Evolutionary conservation across 2,797 vertebrate species (phyloP).

Genomic region (Hemibagrus guttatus): DNA sequence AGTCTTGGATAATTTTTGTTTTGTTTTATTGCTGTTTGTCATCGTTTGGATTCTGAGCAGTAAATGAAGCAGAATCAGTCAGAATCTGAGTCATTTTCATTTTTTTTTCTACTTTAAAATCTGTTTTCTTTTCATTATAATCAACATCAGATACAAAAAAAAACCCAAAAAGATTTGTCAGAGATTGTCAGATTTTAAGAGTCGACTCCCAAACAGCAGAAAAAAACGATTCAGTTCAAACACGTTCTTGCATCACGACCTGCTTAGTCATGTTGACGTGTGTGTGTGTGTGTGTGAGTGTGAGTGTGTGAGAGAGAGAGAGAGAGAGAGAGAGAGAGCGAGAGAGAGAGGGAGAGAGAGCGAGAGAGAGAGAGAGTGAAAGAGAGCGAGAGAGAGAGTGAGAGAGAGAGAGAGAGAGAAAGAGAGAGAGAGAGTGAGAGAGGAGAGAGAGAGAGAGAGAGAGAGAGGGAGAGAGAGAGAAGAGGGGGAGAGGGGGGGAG

Average conservation of each 20-base stretch:
- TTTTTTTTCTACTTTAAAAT: neutral
- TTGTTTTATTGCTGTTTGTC: neutral
- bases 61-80: neutral
- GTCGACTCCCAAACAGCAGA: neutral
- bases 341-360: too few relatives aligned
- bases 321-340: too few relatives aligned
- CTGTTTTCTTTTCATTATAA: neutral
- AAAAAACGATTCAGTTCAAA: neutral
- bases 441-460: too few relatives aligned
- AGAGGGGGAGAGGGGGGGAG: too few relatives aligned
- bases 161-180: neutral
- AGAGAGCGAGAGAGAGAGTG: too few relatives aligned
- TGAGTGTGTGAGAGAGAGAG: too few relatives aligned
- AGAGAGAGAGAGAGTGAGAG: too few relatives aligned
- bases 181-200: neutral
- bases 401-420: too few relatives aligned
- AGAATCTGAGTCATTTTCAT: neutral
- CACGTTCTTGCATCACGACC: neutral
- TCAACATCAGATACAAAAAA: neutral
- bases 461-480: too few relatives aligned
- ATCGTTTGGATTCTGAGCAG: neutral
- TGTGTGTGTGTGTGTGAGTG: neutral
- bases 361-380: too few relatives aligned
- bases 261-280: neutral
- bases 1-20: neutral